These are phyloP conservation scores for Ectropis crepuscularia DNA, from an alignment of 2,888 invertebrate genomes.

Conservation along the genomic window DNA sequence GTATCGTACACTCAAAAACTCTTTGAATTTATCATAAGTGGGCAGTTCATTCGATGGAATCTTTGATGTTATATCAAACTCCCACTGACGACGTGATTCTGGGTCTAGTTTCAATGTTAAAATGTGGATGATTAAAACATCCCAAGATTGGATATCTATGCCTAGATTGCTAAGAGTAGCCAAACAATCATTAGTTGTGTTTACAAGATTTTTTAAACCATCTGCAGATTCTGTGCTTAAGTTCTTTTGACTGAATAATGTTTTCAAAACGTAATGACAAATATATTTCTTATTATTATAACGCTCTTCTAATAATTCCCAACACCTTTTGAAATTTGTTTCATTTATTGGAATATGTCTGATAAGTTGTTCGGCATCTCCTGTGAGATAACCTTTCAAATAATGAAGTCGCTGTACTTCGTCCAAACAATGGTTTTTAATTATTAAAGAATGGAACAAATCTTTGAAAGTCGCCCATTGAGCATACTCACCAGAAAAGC, in stretches of 20 bases:
- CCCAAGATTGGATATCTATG: background rate
- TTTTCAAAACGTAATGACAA: background rate
- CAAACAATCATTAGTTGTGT: background rate
- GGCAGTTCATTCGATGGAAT: conserved; percentile 2
- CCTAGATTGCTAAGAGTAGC: background rate
- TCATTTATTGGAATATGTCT: conserved; percentile 3
- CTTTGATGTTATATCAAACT: background rate
- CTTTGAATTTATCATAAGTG: background rate
- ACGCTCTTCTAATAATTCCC: background rate
- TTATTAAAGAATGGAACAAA: background rate
- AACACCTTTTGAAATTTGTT: background rate
- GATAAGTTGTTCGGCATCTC: no score
- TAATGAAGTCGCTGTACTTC: no score
- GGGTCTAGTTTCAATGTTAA: background rate
- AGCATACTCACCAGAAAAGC: background rate
- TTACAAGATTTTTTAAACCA: background rate
- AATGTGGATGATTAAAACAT: background rate
- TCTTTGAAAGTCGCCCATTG: conserved; percentile 1
- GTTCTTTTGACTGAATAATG: background rate
- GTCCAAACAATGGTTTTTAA: background rate
- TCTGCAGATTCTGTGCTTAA: background rate
- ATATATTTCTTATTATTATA: conserved; percentile 5
- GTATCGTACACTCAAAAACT: background rate
- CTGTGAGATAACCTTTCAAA: no score
- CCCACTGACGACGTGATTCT: conserved; percentile 2